Conservation (phyloP, 2,113 vertebrate genomes). For the Salvelinus fontinalis region DNA sequence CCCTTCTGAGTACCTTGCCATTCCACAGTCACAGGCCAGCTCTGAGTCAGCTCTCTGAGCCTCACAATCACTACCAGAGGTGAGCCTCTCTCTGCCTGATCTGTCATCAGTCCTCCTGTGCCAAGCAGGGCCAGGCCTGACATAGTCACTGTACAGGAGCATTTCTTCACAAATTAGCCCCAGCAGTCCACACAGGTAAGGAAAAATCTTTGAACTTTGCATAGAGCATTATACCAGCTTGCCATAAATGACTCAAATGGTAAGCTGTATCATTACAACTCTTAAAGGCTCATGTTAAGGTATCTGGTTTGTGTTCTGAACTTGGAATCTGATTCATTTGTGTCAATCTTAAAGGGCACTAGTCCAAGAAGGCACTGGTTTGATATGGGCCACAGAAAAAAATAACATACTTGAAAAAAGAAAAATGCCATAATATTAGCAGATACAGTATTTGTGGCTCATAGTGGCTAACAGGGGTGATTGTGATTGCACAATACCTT, state of each 20-base stretch:
- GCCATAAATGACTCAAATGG: slow-evolving; percentile 38
- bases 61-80: slow-evolving; percentile 53
- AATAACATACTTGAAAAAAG: slow-evolving; percentile 39
- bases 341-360: slow-evolving; percentile 23
- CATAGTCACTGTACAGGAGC: slow-evolving; percentile 31
- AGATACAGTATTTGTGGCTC: slow-evolving; percentile 59
- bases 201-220: slow-evolving; percentile 49
- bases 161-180: slow-evolving; percentile 37
- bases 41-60: slow-evolving; percentile 13
- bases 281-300: slow-evolving; percentile 35
- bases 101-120: slow-evolving; percentile 19
- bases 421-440: slow-evolving; percentile 39
- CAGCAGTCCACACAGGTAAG: slow-evolving; percentile 37
- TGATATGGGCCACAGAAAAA: slow-evolving; percentile 18
- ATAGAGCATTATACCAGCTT: slow-evolving; percentile 33
- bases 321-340: slow-evolving; percentile 43
- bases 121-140: neutral
- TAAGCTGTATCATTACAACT: slow-evolving; percentile 45
- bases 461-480: slow-evolving; percentile 66
- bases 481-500: slow-evolving; percentile 37
- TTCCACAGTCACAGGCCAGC: slow-evolving; percentile 6
- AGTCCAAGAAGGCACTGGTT: slow-evolving; percentile 4
- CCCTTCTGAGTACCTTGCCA: slow-evolving; percentile 3
- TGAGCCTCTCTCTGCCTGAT: slow-evolving; percentile 25
- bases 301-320: slow-evolving; percentile 49